These are phyloP conservation scores for Pseudopipra pipra DNA, from an alignment of 2,113 vertebrate genomes.

Conservation along the genomic window DNA sequence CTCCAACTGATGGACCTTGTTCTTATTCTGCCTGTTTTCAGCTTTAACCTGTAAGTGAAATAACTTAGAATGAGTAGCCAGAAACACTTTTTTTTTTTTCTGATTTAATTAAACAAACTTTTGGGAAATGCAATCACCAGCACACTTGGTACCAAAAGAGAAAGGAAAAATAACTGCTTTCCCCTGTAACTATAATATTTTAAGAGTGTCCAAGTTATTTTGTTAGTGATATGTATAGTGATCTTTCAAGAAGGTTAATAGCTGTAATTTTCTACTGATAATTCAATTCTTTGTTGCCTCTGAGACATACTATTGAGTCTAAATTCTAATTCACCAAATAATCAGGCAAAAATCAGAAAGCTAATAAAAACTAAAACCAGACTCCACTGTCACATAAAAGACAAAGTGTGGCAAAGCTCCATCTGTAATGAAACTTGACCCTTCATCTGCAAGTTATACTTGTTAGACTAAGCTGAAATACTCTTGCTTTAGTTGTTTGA, in stretches of 20 bases:
- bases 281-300: not conserved
- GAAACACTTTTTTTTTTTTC: not conserved
- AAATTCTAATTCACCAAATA: not conserved
- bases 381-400: not conserved
- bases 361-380: not conserved
- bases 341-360: not conserved
- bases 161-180: not conserved
- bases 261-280: not conserved
- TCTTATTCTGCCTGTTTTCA: constrained; percentile 73
- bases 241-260: not conserved
- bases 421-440: not conserved
- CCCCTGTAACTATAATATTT: not conserved
- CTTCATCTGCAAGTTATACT: not conserved
- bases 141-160: not conserved
- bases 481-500: constrained; percentile 63
- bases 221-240: not conserved
- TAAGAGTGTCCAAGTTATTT: not conserved
- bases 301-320: not conserved
- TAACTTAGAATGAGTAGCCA: not conserved
- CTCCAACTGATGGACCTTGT: constrained; percentile 71
- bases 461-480: not conserved
- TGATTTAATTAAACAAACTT: not conserved
- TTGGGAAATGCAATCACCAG: not conserved
- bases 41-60: constrained; percentile 68
- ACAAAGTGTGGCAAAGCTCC: not conserved